These are phyloP conservation scores for Octopus bimaculoides DNA, from an alignment of 1,140 invertebrate genomes.

Conservation along the genomic window DNA sequence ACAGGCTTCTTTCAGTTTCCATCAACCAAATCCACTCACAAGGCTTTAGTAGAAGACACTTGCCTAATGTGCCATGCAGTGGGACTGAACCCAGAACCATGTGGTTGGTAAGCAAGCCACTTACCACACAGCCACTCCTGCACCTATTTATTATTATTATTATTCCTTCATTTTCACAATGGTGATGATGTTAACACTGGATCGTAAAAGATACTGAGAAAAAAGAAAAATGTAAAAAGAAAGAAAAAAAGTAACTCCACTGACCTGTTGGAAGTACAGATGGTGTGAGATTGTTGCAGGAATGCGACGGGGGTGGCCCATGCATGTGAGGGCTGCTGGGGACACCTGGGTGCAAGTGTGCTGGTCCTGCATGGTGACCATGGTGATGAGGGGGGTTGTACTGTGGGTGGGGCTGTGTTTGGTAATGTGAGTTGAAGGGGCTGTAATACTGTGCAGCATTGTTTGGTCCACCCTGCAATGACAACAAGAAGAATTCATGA, in stretches of 20 bases:
- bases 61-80: no score
- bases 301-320: conserved; percentile 36
- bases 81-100: no score
- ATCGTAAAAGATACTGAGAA: not conserved
- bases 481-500: conserved; percentile 11
- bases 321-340: conserved; percentile 36
- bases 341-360: conserved; percentile 43
- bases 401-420: conserved; percentile 28
- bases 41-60: no score
- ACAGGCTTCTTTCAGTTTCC: no score
- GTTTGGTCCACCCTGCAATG: conserved; percentile 51
- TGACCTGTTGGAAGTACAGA: conserved; percentile 43
- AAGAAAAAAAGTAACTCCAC: conserved; percentile 19
- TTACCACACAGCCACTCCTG: no score
- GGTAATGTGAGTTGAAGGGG: conserved; percentile 40
- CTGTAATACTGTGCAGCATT: conserved; percentile 47
- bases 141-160: no score
- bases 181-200: no score
- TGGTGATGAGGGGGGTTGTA: conserved; percentile 38
- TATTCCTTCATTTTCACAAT: no score
- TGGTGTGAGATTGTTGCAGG: conserved; percentile 47
- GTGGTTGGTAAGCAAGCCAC: no score
- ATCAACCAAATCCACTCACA: no score
- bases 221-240: not conserved
- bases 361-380: conserved; percentile 32